Evolutionary conservation across 2,797 vertebrate genomes (phyloP).

Genomic region (Platyrinchus mystaceus): DNA sequence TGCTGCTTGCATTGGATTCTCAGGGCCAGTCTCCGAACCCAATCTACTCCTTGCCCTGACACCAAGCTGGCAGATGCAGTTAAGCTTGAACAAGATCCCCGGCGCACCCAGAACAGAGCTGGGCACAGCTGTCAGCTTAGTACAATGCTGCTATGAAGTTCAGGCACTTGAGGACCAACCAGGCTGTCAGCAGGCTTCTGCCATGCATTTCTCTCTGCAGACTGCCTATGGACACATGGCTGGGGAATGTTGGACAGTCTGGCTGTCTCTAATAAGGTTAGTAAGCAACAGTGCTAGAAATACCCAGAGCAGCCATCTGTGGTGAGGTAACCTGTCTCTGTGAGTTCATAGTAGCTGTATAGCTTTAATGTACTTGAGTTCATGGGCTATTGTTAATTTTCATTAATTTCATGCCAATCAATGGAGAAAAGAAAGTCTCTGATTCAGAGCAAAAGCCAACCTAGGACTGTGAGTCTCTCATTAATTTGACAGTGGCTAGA

Average conservation of each 20-base stretch:
- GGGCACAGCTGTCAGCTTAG: neutral
- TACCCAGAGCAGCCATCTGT: neutral
- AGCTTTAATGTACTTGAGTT: neutral
- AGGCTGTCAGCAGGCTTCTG: neutral
- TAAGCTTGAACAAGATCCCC: neutral
- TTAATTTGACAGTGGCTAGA: neutral
- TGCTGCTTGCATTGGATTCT: neutral
- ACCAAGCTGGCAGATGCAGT: neutral
- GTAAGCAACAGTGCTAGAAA: neutral
- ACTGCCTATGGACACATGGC: neutral
- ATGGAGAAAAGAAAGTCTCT: neutral
- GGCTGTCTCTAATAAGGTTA: neutral
- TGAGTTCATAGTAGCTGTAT: neutral
- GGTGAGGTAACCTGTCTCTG: neutral
- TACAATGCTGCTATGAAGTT: rapidly evolving
- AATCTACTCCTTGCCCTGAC: neutral
- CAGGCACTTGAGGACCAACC: neutral
- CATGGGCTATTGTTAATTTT: neutral
- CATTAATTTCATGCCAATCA: neutral
- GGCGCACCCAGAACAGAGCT: neutral
- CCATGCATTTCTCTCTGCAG: neutral
- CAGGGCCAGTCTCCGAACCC: neutral
- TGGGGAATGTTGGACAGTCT: neutral
- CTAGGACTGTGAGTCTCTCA: neutral
- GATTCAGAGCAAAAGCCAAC: neutral